A percentile compares a stretch with the other conserved stretches of the same genome.
Evolutionary conservation across 2,113 vertebrate genomes (phyloP).

Genomic region (Percina caprodes): DNA sequence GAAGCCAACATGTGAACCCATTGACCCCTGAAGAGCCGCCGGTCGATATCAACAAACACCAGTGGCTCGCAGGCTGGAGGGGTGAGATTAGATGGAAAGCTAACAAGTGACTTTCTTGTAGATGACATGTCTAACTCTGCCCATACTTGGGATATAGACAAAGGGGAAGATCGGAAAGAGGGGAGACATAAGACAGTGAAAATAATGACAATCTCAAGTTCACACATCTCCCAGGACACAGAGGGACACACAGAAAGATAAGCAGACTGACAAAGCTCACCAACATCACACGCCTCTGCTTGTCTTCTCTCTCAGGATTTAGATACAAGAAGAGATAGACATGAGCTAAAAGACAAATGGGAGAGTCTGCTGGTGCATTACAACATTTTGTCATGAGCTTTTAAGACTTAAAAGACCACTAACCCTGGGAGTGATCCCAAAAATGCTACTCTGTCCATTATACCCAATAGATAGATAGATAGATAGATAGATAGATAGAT

Average conservation of each 20-base stretch:
- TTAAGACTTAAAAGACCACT: not conserved
- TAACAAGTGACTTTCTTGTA: conserved; percentile 61
- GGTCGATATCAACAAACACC: conserved; percentile 59
- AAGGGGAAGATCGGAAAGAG: conserved; percentile 46
- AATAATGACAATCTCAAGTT: conserved; percentile 60
- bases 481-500: no score
- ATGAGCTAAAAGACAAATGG: not conserved
- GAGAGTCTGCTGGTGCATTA: not conserved
- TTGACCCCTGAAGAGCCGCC: conserved; percentile 45
- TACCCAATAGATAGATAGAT: no score
- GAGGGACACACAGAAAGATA: conserved; percentile 62
- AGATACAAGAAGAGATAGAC: conserved; percentile 33
- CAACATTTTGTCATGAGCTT: not conserved
- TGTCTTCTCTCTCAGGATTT: conserved; percentile 46
- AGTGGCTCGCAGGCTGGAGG: conserved; percentile 33
- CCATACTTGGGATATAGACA: conserved; percentile 53
- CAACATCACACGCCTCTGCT: conserved; percentile 42
- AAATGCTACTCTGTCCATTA: not conserved
- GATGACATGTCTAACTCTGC: conserved; percentile 55
- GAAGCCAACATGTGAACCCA: conserved; percentile 46
- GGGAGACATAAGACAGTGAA: conserved; percentile 32
- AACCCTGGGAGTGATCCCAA: not conserved
- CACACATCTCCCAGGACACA: conserved; percentile 53
- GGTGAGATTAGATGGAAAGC: conserved; percentile 58
- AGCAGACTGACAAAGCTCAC: conserved; percentile 42